Conservation (phyloP, 2,113 vertebrate genomes). For the Spea multiplicata region DNA sequence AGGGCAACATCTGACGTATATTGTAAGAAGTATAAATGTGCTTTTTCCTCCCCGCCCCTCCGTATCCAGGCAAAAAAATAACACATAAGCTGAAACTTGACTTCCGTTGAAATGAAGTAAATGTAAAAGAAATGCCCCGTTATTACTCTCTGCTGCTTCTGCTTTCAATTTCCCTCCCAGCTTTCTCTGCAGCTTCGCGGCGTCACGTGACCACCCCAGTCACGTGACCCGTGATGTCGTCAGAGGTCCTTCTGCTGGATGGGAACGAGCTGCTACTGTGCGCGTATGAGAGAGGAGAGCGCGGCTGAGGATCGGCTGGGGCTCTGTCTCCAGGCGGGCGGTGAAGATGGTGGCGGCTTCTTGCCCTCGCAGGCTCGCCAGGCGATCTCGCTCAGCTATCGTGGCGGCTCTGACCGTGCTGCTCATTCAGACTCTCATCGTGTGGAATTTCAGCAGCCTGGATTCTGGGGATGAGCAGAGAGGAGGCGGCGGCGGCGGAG, state of each 20-base stretch:
- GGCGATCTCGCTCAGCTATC: constrained; percentile 84
- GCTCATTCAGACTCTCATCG: constrained; percentile 87
- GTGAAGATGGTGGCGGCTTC: constrained; percentile 77
- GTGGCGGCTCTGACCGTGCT: constrained; percentile 84
- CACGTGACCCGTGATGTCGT: no score
- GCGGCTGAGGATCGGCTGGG: constrained; percentile 1
- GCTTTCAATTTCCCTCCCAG: no score
- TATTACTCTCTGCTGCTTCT: no score
- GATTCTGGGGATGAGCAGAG: constrained; percentile 79
- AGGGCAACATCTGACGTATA: no score
- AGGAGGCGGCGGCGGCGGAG: constrained; percentile 56
- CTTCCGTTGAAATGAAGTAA: no score
- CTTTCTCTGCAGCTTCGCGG: constrained; percentile 5
- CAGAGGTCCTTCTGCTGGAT: no score
- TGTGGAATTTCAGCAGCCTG: constrained; percentile 92
- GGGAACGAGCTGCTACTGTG: constrained; percentile 31
- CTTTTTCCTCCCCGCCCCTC: no score
- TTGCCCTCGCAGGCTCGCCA: constrained; percentile 84
- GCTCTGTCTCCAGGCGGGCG: constrained; percentile 17
- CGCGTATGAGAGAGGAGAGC: constrained; percentile 48
- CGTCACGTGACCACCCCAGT: not conserved
- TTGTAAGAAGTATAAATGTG: no score
- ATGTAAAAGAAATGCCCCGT: no score
- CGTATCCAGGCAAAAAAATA: no score
- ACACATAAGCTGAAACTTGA: no score